phyloP scores from a whole-genome alignment of 1,140 invertebrate species.

The Drosophila parabipectinata region DNA sequence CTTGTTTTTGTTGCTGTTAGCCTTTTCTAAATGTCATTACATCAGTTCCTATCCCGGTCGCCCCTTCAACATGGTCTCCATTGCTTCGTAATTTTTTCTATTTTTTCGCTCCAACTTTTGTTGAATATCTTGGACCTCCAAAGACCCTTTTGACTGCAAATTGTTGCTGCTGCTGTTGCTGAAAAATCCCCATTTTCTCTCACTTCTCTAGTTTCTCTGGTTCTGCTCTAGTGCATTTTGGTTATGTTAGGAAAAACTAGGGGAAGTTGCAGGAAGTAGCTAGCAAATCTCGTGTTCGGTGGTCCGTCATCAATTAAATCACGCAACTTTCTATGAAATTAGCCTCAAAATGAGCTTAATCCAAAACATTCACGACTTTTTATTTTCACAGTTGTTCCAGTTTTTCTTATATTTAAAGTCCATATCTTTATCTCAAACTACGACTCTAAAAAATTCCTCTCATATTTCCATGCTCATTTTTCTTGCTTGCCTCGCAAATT shows the following conservation, averaged over 20 bases:
- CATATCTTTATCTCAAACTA: background rate
- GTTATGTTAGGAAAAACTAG: constrained; percentile 15
- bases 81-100: constrained; percentile 9
- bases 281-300: constrained; percentile 8
- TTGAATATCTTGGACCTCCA: constrained; percentile 22
- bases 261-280: constrained; percentile 6
- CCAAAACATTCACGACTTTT: constrained; percentile 25
- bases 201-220: constrained; percentile 6
- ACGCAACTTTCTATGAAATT: constrained; percentile 73
- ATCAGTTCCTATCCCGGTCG: constrained; percentile 44
- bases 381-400: constrained; percentile 1
- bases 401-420: too few relatives aligned
- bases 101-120: constrained; percentile 29
- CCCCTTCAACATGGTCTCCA: constrained; percentile 38
- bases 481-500: constrained; percentile 36
- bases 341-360: constrained; percentile 23
- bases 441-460: constrained; percentile 7
- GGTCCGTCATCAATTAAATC: constrained; percentile 55
- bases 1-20: constrained; percentile 19
- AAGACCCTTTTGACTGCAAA: constrained; percentile 17
- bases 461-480: constrained; percentile 7
- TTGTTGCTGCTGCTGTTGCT: constrained; percentile 4
- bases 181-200: background rate
- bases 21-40: constrained; percentile 67
- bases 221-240: constrained; percentile 49